Base-by-base conservation (phyloP, 1,140 invertebrate genomes). In the Saxidomus purpurata region DNA sequence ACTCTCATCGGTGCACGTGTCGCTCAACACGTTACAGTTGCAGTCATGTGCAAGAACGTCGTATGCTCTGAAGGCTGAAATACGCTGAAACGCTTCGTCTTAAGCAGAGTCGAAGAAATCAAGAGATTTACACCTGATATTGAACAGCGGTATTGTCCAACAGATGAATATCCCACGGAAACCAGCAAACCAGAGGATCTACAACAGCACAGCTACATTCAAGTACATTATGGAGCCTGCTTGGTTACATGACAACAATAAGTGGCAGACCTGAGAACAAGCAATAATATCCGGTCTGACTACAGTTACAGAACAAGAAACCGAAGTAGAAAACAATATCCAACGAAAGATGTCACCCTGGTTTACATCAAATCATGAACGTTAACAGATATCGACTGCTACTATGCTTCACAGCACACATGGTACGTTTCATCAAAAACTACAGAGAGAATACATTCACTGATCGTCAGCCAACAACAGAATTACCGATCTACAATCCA, bases 101-200 rank as follows among this genome's bases (percentile, higher is more conserved):
- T 19, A 17, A 71, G 38, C 67, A n/a, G 31, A 71, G 67, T 71
- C 4, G 67, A 71, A 34, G 67, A 71, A 31, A 71, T 71, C 22
- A 17, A 31, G 25, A 71, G 38, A 36, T 36, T 71, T 31, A 31
- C 31, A 19, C 67, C 22, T 25, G 67, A 71, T 31, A 36, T 31
- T 19, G 67, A n/a, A 4, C 38, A 36, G 3, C 67, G 67, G 31
- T 71, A 71, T 71, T 71, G 67, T 71, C 67, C n/a, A 17, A 71
- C 17, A 71, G 67, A 6, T 17, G 67, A 71, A 22, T 31, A 25
- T 71, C 67, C 67, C 25, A 36, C n/a, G 22, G n/a, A 71, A 31
- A 19, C 38, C n/a, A n/a, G 17, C 67, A 71, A 36, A 71, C 67
- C 22, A 22, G 67, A 22, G 67, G 67, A 19, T 19, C 38, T 31